phyloP scores from a whole-genome alignment of 2,113 vertebrate genomes.

The Gobius niger region DNA sequence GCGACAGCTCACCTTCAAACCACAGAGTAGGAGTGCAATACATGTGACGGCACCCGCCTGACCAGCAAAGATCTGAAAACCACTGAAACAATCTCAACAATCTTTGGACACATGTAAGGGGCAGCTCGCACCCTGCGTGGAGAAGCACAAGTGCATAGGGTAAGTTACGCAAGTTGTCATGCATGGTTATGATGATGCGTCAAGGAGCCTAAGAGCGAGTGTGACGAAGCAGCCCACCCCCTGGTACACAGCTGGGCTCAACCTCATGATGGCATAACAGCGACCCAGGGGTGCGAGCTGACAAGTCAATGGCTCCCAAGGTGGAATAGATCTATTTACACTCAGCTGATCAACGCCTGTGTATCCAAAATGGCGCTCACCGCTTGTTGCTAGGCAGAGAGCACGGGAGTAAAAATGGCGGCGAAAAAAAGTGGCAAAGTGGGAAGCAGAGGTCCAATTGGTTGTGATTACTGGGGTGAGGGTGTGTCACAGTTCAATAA shows the following conservation, averaged over 20 bases:
- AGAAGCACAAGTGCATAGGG: conserved; percentile 37
- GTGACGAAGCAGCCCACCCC: conserved; percentile 59
- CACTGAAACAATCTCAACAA: conserved; percentile 65
- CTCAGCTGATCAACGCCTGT: conserved; percentile 43
- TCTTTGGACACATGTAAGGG: conserved; percentile 34
- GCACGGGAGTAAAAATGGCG: conserved; percentile 65
- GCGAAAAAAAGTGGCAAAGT: conserved; percentile 57
- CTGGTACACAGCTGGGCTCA: conserved; percentile 56
- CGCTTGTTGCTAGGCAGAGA: conserved; percentile 80
- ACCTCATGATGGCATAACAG: conserved; percentile 47
- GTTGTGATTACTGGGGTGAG: conserved; percentile 60
- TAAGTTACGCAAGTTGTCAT: conserved; percentile 64
- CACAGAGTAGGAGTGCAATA: conserved; percentile 47
- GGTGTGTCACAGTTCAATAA: conserved; percentile 60
- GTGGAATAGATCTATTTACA: conserved; percentile 62
- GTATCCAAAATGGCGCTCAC: conserved; percentile 63
- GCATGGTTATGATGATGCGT: conserved; percentile 65
- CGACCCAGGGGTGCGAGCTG: conserved; percentile 15
- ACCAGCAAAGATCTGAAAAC: conserved; percentile 29
- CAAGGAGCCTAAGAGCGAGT: conserved; percentile 48
- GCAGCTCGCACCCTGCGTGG: conserved; percentile 33
- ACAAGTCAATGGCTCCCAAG: conserved; percentile 37
- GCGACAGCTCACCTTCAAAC: conserved; percentile 59
- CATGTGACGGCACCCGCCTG: no score
- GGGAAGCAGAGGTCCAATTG: conserved; percentile 66